Conservation (phyloP, 2,113 vertebrate species). For the Leuciscus idus region DNA sequence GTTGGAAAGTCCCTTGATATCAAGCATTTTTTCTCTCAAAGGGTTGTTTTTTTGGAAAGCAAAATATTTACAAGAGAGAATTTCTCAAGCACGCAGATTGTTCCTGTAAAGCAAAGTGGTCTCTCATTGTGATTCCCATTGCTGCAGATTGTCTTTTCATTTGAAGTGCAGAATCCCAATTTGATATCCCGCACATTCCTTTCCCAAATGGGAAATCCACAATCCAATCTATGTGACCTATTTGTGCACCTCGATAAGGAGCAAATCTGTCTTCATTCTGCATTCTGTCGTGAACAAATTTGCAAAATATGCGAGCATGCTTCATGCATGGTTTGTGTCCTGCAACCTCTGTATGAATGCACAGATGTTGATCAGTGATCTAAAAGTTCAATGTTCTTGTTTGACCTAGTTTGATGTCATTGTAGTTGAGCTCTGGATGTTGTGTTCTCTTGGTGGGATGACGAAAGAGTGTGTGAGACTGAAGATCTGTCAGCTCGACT, state of each 20-base stretch:
- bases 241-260: not conserved
- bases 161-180: not conserved
- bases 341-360: not conserved
- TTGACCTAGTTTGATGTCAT: conserved; percentile 36
- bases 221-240: not conserved
- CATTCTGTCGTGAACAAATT: conserved; percentile 20
- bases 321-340: not conserved
- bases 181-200: not conserved
- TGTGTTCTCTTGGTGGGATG: not conserved
- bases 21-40: conserved; percentile 8
- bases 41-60: conserved; percentile 33
- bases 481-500: conserved; percentile 56
- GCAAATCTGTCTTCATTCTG: conserved; percentile 26
- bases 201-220: not conserved
- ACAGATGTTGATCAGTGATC: not conserved
- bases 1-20: conserved; percentile 6
- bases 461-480: not conserved
- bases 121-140: not conserved
- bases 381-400: not conserved
- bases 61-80: conserved; percentile 35
- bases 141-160: not conserved
- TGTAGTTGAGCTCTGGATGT: not conserved
- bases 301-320: not conserved
- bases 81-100: not conserved
- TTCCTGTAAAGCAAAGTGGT: conserved; percentile 6